Conservation (phyloP, 2,113 vertebrate genomes). For the Amphilophus citrinellus region DNA sequence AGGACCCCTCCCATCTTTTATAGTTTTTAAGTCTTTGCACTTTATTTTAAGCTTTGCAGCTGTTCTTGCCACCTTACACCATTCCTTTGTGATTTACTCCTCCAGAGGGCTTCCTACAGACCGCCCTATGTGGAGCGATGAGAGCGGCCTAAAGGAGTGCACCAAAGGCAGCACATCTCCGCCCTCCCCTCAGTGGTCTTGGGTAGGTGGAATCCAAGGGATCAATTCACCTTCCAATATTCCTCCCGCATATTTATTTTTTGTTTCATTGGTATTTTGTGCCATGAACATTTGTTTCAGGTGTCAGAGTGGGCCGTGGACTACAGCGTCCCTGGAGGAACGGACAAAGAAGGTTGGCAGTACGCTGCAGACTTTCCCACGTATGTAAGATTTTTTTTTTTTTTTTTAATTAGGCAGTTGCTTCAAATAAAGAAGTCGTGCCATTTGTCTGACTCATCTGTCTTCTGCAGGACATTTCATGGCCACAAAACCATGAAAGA, state of each 20-base stretch:
- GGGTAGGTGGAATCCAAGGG: conserved; percentile 81
- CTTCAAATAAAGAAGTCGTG: neutral
- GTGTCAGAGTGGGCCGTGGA: conserved; percentile 94
- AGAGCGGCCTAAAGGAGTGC: conserved; percentile 89
- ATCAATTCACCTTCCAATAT: neutral
- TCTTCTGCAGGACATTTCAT: conserved; percentile 88
- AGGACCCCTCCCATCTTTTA: conserved; percentile 9
- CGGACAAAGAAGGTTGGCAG: conserved; percentile 97
- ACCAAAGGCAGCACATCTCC: conserved; percentile 90
- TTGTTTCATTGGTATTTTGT: neutral
- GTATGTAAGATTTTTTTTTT: conserved; percentile 77
- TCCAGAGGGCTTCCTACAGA: conserved; percentile 94
- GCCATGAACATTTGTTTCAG: conserved; percentile 68
- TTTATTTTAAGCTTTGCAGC: conserved; percentile 9
- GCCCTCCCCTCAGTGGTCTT: conserved; percentile 93
- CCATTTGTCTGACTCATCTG: neutral
- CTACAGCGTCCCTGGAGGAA: conserved; percentile 85
- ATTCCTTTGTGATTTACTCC: conserved; percentile 5
- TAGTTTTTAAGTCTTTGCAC: conserved; percentile 5
- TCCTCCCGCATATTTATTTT: neutral
- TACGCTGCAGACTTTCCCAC: conserved; percentile 95
- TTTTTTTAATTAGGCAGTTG: neutral
- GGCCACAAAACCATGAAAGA: conserved; percentile 98
- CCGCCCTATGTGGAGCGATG: conserved; percentile 97
- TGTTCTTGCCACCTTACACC: neutral